Conservation (phyloP, 2,113 vertebrate species). For the Jaculus jaculus region DNA sequence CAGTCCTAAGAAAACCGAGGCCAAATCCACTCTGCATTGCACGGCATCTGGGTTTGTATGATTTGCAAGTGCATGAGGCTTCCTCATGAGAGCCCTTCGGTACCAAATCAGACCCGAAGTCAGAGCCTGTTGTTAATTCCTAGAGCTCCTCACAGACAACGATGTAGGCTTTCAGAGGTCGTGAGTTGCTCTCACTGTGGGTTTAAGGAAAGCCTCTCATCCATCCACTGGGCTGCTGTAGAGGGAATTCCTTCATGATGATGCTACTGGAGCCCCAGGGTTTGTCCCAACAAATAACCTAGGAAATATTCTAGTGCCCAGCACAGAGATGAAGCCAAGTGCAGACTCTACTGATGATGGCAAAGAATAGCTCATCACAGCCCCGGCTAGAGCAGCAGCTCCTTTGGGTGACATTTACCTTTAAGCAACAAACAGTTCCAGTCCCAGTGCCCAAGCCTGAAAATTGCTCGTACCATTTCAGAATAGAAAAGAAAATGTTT, state of each 20-base stretch:
- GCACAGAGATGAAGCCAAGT: not conserved
- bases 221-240: not conserved
- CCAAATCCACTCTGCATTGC: not conserved
- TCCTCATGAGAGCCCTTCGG: not conserved
- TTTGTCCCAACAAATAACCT: not conserved
- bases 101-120: not conserved
- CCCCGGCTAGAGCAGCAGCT: not conserved
- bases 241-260: not conserved
- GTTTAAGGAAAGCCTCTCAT: not conserved
- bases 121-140: not conserved
- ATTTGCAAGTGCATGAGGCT: too few species aligned
- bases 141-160: not conserved
- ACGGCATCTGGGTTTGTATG: not conserved
- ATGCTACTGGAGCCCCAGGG: not conserved
- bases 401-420: conserved; percentile 52
- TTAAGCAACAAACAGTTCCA: conserved; percentile 23
- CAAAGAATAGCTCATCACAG: not conserved
- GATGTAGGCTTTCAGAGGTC: not conserved
- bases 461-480: conserved; percentile 56
- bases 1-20: not conserved
- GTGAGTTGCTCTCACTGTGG: not conserved
- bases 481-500: conserved; percentile 69
- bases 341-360: fast-evolving
- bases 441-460: conserved; percentile 38
- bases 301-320: not conserved